A percentile compares a stretch with the other conserved stretches of the same genome.
phyloP scores from a whole-genome alignment of 2,797 vertebrate species.

The Neomorphus geoffroyi region DNA sequence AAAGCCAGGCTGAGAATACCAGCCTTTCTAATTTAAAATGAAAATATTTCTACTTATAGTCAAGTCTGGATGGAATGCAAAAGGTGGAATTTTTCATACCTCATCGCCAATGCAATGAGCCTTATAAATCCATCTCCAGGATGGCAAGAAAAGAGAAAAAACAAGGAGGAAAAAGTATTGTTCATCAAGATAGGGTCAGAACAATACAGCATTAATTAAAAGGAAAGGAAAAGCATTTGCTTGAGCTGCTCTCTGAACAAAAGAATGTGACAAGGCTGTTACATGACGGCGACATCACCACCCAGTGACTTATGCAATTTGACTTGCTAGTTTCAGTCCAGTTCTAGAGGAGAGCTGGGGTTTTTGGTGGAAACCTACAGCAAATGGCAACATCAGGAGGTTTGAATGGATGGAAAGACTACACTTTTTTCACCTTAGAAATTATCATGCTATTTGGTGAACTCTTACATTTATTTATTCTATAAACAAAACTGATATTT shows the following conservation, averaged over 20 bases:
- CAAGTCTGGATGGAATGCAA: neutral
- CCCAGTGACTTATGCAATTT: neutral
- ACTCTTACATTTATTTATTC: neutral
- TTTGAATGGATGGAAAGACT: neutral
- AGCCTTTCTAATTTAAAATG: neutral
- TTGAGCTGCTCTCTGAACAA: neutral
- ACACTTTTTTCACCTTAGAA: neutral
- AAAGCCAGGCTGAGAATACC: neutral
- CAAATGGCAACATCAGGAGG: neutral
- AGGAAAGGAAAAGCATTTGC: neutral
- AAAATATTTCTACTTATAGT: conserved; percentile 15
- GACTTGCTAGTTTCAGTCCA: neutral
- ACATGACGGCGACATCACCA: neutral
- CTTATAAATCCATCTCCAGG: neutral
- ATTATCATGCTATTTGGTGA: neutral
- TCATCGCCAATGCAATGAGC: neutral
- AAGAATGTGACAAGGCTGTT: neutral
- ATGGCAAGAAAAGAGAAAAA: neutral
- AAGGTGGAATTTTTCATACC: neutral
- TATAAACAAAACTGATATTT: neutral
- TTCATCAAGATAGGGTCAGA: neutral
- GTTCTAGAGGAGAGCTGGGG: neutral
- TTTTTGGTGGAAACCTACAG: neutral
- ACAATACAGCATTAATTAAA: neutral
- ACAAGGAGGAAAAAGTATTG: neutral